A percentile compares a stretch with the other conserved stretches of the same genome.
phyloP scores from a whole-genome alignment of 2,888 invertebrate genomes.

The Cylindroiulus punctatus region DNA sequence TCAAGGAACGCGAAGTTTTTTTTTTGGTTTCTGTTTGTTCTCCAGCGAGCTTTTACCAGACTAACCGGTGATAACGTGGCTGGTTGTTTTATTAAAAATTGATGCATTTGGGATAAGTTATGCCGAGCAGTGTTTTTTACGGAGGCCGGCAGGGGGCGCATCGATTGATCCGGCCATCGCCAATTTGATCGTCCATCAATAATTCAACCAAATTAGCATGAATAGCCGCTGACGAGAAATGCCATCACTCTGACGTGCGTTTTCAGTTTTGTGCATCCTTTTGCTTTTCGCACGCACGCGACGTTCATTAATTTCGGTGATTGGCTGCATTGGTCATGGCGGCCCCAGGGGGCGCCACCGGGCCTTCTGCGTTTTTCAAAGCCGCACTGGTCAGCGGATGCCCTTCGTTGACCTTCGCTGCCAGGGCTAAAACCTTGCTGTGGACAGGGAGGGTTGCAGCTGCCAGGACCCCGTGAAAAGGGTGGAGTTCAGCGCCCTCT shows the following conservation, averaged over 20 bases:
- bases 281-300: not conserved
- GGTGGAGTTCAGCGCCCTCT: not conserved
- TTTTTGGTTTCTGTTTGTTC: no score
- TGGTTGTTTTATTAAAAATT: not conserved
- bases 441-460: not conserved
- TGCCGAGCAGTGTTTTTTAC: not conserved
- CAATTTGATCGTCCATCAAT: slow-evolving; percentile 1
- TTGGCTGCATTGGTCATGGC: not conserved
- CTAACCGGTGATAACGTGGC: not conserved
- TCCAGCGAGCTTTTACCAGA: no score
- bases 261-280: not conserved
- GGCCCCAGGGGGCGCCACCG: not conserved
- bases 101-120: not conserved
- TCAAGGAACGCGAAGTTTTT: not conserved
- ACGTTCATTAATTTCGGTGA: not conserved
- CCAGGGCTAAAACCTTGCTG: not conserved
- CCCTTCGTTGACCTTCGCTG: not conserved
- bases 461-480: not conserved
- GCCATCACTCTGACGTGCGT: not conserved
- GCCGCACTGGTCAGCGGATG: not conserved
- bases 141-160: not conserved
- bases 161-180: not conserved
- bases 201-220: not conserved
- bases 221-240: not conserved
- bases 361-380: no score